A percentile compares a stretch with the other conserved stretches of the same genome.
These are phyloP conservation scores for Acanthosoma haemorrhoidale DNA, from an alignment of 2,888 invertebrate genomes.

Conservation along the genomic window DNA sequence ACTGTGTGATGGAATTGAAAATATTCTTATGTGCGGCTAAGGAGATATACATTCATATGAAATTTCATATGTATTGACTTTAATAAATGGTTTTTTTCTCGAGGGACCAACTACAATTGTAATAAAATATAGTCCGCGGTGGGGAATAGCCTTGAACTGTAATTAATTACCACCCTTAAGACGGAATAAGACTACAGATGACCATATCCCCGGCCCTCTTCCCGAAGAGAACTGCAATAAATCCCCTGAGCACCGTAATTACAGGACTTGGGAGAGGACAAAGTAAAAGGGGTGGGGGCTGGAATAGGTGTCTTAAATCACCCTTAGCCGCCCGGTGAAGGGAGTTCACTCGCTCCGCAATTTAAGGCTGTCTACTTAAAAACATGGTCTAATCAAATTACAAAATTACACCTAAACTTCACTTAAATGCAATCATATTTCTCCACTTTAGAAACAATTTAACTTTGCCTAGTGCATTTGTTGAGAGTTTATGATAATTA, in stretches of 20 bases:
- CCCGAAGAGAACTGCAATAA: neutral
- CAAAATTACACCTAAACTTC: neutral
- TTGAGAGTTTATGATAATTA: too few relatives aligned
- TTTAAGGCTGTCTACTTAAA: neutral
- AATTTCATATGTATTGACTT: too few relatives aligned
- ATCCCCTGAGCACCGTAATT: neutral
- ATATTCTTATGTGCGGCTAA: too few relatives aligned
- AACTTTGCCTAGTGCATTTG: neutral
- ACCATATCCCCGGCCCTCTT: neutral
- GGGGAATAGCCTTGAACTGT: too few relatives aligned
- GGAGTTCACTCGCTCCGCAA: neutral
- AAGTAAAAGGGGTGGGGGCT: neutral
- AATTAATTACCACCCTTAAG: too few relatives aligned
- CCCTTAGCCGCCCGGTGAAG: neutral
- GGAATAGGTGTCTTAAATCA: neutral
- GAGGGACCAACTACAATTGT: too few relatives aligned
- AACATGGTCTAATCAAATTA: neutral
- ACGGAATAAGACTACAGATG: neutral
- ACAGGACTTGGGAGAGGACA: conserved; percentile 7
- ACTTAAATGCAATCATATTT: neutral
- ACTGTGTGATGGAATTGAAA: too few relatives aligned
- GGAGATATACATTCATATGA: too few relatives aligned
- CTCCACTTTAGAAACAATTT: neutral
- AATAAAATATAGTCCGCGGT: too few relatives aligned
- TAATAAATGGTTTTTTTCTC: too few relatives aligned